These are phyloP conservation scores for Emys orbicularis DNA, from an alignment of 2,797 vertebrate genomes.

Conservation along the genomic window DNA sequence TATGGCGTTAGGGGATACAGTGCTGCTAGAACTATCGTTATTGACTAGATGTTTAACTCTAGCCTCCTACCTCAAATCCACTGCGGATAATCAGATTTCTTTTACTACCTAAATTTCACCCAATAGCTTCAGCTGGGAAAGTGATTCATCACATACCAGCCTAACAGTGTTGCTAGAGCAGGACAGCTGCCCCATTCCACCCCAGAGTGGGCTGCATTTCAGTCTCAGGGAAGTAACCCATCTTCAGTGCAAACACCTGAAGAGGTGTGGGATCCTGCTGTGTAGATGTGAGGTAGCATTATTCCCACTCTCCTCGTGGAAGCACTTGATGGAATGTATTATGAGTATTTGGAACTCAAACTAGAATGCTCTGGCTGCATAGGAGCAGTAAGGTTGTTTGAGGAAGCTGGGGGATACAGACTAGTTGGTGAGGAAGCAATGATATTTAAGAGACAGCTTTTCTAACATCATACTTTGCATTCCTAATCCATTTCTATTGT, in stretches of 20 bases:
- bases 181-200: not conserved
- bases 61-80: slow-evolving; percentile 23
- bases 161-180: not conserved
- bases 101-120: not conserved
- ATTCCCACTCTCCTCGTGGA: slow-evolving; percentile 56
- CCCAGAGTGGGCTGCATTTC: not conserved
- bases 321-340: slow-evolving; percentile 62
- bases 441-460: slow-evolving; percentile 64
- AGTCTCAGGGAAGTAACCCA: slow-evolving; percentile 40
- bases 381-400: slow-evolving; percentile 55
- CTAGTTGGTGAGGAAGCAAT: slow-evolving; percentile 58
- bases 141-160: fast-evolving
- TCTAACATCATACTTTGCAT: slow-evolving; percentile 42
- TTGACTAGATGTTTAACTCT: slow-evolving; percentile 30
- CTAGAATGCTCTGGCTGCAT: slow-evolving; percentile 61
- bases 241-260: not conserved
- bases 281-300: slow-evolving; percentile 40
- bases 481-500: slow-evolving; percentile 51
- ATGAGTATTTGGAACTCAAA: slow-evolving; percentile 66
- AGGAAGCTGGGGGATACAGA: slow-evolving; percentile 23
- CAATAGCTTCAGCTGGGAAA: not conserved
- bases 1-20: not conserved
- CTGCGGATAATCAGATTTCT: fast-evolving
- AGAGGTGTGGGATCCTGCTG: not conserved
- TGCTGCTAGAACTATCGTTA: not conserved